Evolutionary conservation across 2,113 vertebrate genomes (phyloP).

Genomic region (Epinephelus cyanopodus): DNA sequence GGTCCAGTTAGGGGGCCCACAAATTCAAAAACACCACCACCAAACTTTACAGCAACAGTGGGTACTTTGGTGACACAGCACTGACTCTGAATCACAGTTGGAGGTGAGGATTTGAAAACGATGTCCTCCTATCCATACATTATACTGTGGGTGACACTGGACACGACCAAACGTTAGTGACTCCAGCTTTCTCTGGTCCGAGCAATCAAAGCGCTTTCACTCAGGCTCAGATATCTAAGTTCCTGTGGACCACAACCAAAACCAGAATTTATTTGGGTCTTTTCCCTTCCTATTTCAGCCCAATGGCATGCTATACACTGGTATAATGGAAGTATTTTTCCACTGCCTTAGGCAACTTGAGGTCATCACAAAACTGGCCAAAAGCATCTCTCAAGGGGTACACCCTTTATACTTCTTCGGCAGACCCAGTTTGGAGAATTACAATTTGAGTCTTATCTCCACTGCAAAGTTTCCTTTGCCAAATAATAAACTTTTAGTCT

Average conservation of each 20-base stretch:
- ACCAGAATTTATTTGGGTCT: background rate
- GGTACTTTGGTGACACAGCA: slow-evolving; percentile 1
- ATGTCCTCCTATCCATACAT: background rate
- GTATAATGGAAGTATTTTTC: slow-evolving; percentile 46
- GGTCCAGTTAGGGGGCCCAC: slow-evolving; percentile 50
- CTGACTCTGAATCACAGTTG: slow-evolving; percentile 5
- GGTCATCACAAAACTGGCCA: slow-evolving; percentile 10
- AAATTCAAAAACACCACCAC: slow-evolving; percentile 44
- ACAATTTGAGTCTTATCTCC: background rate
- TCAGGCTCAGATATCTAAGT: slow-evolving; percentile 16
- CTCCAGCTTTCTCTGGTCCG: background rate
- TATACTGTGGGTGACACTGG: background rate
- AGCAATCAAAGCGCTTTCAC: background rate
- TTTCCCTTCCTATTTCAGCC: slow-evolving; percentile 22
- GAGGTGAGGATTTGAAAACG: background rate
- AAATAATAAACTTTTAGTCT: background rate
- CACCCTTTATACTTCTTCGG: background rate
- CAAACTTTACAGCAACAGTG: background rate
- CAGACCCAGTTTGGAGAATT: background rate
- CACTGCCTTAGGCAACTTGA: slow-evolving; percentile 35
- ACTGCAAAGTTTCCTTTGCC: background rate
- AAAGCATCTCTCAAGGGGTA: background rate
- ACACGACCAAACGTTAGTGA: background rate
- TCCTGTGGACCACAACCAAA: background rate
- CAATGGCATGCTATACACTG: slow-evolving; percentile 21